Base-by-base conservation (phyloP, 2,797 vertebrate species). In the Galagoides demidoff region DNA sequence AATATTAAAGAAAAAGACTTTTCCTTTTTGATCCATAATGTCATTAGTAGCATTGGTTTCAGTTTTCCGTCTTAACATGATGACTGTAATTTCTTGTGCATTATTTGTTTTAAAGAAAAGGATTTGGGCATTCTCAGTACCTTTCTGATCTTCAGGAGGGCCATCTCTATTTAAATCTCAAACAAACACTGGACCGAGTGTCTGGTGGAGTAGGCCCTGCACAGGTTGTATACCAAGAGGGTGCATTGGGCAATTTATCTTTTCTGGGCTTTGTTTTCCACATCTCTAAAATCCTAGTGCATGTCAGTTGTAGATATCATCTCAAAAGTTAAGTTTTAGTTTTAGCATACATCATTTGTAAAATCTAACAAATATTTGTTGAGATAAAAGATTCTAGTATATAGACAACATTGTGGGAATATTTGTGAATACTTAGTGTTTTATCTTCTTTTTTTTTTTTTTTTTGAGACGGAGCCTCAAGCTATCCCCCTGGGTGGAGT, bases 271-370 rank as follows among this genome's bases (percentile, higher is more conserved):
- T 92, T 70, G 66, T 22, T 64, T 57, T 95, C 29, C 37, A 82
- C 23, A 59, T 77, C 37, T 90, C n/a, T 86, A 92, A 96, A 88
- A 85, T 11, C 29, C 85, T 59, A 29, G 11, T 39, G 1, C 10
- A 5, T 59, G 68, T 71, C 95, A 79, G 19, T 95, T 90, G 34
- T 78, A 37, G 49, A 88, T n/a, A 81, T 79, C 39, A 95, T 89
- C 17, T 7, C 71, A 66, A 79, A 20, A 12, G 78, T 89, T 89
- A 29, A 55, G 68, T 84, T 96, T 93, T 57, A 73, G 84, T 29
- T 91, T 22, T 79, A 52, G 39, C 31, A 70, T n/a, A 45, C 52
- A 92, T 59, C 34, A 70, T 7, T 7, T 63, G 11, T 76, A 91
- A 93, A 74, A 68, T 23, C 22, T 29, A 64, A 85, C 61, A 55